Percentiles rank a stretch among this genome's conserved stretches.
These are phyloP conservation scores for Cyrtonyx montezumae DNA, from an alignment of 2,113 vertebrate genomes.

Conservation along the genomic window DNA sequence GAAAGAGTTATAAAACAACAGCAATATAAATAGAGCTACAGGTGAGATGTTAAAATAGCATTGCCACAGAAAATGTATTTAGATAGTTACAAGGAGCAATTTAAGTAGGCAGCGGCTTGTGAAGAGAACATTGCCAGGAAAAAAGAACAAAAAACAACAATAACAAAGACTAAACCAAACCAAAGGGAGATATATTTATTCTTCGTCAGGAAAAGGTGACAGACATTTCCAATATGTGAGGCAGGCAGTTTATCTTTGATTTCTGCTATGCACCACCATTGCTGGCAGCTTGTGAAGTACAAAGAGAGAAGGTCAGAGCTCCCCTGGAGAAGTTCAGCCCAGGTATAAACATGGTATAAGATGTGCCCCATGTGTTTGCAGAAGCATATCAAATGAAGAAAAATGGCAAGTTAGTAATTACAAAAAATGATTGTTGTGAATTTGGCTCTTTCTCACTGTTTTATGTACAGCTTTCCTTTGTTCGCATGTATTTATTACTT, in stretches of 20 bases:
- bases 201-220: not conserved
- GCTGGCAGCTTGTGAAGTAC: not conserved
- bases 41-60: not conserved
- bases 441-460: not conserved
- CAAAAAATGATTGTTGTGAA: not conserved
- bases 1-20: not conserved
- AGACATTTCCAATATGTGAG: not conserved
- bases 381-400: not conserved
- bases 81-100: not conserved
- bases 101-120: not conserved
- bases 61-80: not conserved
- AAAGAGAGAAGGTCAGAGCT: not conserved
- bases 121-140: not conserved
- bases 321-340: not conserved
- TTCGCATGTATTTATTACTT: not conserved
- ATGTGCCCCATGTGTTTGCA: not conserved
- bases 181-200: not conserved
- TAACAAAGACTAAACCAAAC: not conserved
- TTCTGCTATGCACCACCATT: not conserved
- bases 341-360: not conserved
- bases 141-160: not conserved
- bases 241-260: not conserved
- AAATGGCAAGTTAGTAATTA: not conserved
- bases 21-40: not conserved
- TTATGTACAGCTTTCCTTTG: not conserved